These are phyloP conservation scores for Mustela lutreola DNA, from an alignment of 2,113 vertebrate genomes.

Conservation along the genomic window DNA sequence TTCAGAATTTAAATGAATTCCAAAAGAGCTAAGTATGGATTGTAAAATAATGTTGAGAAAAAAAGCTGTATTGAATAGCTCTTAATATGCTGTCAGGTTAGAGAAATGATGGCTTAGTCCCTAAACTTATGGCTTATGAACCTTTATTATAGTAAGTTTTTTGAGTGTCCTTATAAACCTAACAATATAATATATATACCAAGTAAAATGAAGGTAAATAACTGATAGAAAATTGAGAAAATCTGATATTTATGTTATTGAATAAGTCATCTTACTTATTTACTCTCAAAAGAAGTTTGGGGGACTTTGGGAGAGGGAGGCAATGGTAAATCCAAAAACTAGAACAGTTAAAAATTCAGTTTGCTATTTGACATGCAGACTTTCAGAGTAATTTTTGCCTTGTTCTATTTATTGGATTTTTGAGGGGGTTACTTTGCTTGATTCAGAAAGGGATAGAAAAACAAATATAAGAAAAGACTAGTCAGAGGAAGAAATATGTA, in stretches of 20 bases:
- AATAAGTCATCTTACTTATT: slow-evolving; percentile 23
- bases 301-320: not conserved
- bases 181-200: not conserved
- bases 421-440: not conserved
- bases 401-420: not conserved
- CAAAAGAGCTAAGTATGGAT: slow-evolving; percentile 60
- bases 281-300: not conserved
- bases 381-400: not conserved
- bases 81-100: not conserved
- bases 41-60: slow-evolving; percentile 50
- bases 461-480: not conserved
- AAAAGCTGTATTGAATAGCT: slow-evolving; percentile 7
- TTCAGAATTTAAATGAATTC: slow-evolving; percentile 77
- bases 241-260: slow-evolving; percentile 4
- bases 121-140: slow-evolving; percentile 46
- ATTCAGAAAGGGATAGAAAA: not conserved
- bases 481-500: not conserved
- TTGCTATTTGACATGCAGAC: not conserved
- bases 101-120: not conserved
- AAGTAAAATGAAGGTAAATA: slow-evolving; percentile 1
- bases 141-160: slow-evolving; percentile 38
- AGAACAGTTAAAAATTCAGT: not conserved
- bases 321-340: not conserved
- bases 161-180: not conserved
- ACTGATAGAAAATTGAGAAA: not conserved